These are phyloP conservation scores for Gymnopithys bicolor DNA, from an alignment of 2,797 vertebrate species.

Conservation along the genomic window DNA sequence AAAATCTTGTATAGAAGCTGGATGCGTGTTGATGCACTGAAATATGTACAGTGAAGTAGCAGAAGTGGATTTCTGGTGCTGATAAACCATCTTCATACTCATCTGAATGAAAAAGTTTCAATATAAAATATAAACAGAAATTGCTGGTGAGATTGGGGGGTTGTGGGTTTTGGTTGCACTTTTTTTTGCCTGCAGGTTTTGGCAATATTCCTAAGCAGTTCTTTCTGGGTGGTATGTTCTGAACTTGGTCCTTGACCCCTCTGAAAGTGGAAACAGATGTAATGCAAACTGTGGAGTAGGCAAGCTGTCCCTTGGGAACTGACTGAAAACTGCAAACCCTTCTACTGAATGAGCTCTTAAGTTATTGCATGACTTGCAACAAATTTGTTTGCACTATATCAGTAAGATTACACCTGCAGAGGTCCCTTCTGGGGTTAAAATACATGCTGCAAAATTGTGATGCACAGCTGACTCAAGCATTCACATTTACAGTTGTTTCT, in stretches of 20 bases:
- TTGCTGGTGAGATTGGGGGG: neutral
- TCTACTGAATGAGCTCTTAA: neutral
- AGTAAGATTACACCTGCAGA: neutral
- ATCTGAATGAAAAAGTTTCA: neutral
- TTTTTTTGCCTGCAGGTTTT: neutral
- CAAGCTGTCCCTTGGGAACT: neutral
- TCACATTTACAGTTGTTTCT: neutral
- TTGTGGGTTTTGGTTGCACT: neutral
- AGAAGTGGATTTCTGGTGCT: neutral
- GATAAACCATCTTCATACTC: neutral
- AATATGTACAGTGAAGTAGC: neutral
- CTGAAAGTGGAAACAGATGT: conserved; percentile 25
- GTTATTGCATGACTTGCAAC: neutral
- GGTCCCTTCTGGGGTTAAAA: neutral
- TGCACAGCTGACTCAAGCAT: neutral
- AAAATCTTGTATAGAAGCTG: neutral
- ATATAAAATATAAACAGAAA: neutral
- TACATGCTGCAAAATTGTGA: neutral
- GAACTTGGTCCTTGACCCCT: conserved; percentile 9
- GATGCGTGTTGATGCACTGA: neutral
- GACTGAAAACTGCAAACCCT: neutral
- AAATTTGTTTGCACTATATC: conserved; percentile 12
- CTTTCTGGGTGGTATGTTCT: conserved; percentile 5
- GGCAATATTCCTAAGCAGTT: neutral
- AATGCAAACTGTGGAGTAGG: neutral